Base-by-base conservation (phyloP, 1,140 invertebrate species). In the Araneus ventricosus region DNA sequence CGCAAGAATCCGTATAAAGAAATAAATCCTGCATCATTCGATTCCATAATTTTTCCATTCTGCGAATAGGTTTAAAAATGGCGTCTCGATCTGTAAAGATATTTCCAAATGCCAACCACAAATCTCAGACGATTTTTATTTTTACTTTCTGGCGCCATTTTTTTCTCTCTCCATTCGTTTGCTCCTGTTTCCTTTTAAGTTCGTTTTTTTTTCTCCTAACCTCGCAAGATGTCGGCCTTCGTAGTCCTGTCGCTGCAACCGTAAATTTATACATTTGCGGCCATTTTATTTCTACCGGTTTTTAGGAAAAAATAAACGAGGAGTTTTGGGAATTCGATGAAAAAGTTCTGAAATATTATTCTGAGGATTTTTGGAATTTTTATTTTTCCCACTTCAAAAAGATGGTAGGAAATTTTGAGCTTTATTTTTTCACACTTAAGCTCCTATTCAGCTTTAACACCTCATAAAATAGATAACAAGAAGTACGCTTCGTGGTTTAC, bases 31-130 rank as follows among this genome's bases (percentile, higher is more conserved):
- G 30, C 79, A 41, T 91, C 52, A 91, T 91, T 91, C 89, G 79
- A 91, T 82, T 91, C 89, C 89, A 91, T 91, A 91, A 91, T 91
- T 91, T 91, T 91, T 91, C 89, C 75, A 91, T 91, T 91, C 59
- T 91, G 34, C 88, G 89, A 91, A 91, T 91, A 91, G 89, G 80
- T 91, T 91, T 91, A 84, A 91, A 91, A 84, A 91, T 91, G 89
- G 75, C 89, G 89, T 30, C 89, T 57, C 52, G 89, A 91, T 91
- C 89, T 84, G 79, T 84, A 84, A 91, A 91, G 89, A 91, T 91
- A 91, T 91, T 91, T 91, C 79, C 67, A 90, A 84, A 84, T 59
- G 75, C 79, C 89, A 82, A 91, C 89, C 89, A 75, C 89, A 90
- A 90, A 90, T 90, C 89, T 90, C 79, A 84, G 22, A 8, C 41